Base-by-base conservation (phyloP, 2,113 vertebrate species). In the Tricholaema leucomelas region DNA sequence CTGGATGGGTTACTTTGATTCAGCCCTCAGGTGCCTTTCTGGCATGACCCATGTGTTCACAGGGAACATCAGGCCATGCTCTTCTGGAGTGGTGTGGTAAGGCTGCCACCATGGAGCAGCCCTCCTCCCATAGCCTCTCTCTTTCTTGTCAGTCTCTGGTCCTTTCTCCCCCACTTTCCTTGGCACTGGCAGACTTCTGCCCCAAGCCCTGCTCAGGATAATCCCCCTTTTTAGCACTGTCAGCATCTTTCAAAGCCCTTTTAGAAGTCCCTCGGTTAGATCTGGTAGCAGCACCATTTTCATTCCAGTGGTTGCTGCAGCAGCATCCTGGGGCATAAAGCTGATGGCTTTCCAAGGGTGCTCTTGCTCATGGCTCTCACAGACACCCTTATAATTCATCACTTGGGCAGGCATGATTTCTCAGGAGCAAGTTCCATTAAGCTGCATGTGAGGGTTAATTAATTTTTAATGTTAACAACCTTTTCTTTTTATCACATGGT, bases 401-500 rank as follows among this genome's bases (percentile, higher is more conserved):
- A 58, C 28, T 21, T n/a, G 85, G 61, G 61, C 35, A 0, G 91
- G 80, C 72, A 83, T 80, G 3, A 24, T 83, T 82, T 16, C 82
- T 88, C 16, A 13, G 58, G 88, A 81, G 83, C 1, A 24, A 64
- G 33, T 70, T 71, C 85, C 87, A 85, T 74, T 42, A 89, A 83
- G 88, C 85, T 44, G 80, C 3, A 3, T 71, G 82, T 3, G 70
- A 85, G 82, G 85, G 69, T 90, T 94, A 94, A 95, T 95, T 91
- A 84, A 94, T 94, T 88, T 94, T 91, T 92, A 65, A 90, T 65
- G 83, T 55, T 93, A 81, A 81, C 88, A 90, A 78, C 83, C 86
- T 95, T 93, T 91, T 33, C 92, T 95, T 75, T 84, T 86, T 75
- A 31, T 54, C 77, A 25, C 90, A 20, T 2, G 80, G 85, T 2